Base-by-base conservation (phyloP, 64 coral and sea anemone genomes). In the Stylophora pistillata region DNA sequence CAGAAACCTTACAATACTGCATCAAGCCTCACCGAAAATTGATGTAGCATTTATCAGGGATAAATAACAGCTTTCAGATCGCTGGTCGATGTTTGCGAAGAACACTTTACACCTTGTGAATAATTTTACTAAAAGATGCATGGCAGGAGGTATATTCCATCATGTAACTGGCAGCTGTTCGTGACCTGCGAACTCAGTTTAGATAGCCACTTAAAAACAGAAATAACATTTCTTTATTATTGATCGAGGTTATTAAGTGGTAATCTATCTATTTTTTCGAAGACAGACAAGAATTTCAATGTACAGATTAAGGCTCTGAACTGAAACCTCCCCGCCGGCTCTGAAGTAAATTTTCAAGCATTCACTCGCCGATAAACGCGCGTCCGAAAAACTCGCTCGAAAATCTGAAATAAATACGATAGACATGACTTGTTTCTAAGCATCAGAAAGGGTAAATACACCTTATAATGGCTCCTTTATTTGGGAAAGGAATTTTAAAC, bases 191-290 rank as follows among this genome's bases (percentile, higher is more conserved):
- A 68, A 68, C 23, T 68, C 26, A 25, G 64, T 68, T 25, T 23
- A 28, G 30, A 27, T 25, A 59, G 41, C 30, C 16, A 37, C 64
- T 58, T 47, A 47, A 47, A 47, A 47, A 47, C 37, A 82, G 61
- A 82, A 64, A 82, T 37, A 82, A 31, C 78, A 47, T 63, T 81
- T 79, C 55, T 37, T 58, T 20, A 58, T 81, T 81, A 58, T 60
- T 81, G 78, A 82, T 58, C 37, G 37, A 47, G 57, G 78, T 13
- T n/a, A 62, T 69, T 68, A 84, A 84, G 80, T 84, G 80, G 61
- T 52, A 41, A 84, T 84, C 69, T 54, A 64, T 25, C 69, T 62
- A 68, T 47, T 69, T 84, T 69, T 34, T 84, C 62, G 62, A 84
- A 47, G 80, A 84, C 80, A 84, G 80, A 84, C 80, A 53, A 15